phyloP scores from a whole-genome alignment of 2,113 vertebrate genomes.

The Ornithorhynchus anatinus region DNA sequence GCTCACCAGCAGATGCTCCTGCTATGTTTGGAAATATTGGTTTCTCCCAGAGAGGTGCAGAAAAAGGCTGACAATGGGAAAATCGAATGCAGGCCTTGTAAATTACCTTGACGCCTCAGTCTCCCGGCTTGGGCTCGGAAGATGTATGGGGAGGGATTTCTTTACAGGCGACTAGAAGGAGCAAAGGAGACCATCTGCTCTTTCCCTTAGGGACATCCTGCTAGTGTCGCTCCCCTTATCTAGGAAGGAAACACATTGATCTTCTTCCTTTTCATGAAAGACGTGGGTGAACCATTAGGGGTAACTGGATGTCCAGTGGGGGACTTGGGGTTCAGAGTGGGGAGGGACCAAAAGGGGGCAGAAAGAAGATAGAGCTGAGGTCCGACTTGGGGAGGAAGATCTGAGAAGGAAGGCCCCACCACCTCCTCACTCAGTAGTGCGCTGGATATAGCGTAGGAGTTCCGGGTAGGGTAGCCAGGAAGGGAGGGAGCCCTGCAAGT shows the following conservation, averaged over 20 bases:
- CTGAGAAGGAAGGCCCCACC: too few species aligned
- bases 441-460: too few species aligned
- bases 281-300: neutral
- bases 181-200: conserved; percentile 50
- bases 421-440: too few species aligned
- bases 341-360: neutral
- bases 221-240: neutral
- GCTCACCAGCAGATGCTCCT: conserved; percentile 56
- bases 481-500: too few species aligned
- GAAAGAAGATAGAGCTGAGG: too few species aligned
- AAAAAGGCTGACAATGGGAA: conserved; percentile 60
- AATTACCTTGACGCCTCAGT: conserved; percentile 53
- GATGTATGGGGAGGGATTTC: conserved; percentile 54
- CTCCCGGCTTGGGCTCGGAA: conserved; percentile 24
- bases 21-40: conserved; percentile 41
- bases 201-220: conserved; percentile 32
- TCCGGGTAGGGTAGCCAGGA: too few species aligned
- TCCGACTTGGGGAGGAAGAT: too few species aligned
- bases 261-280: neutral
- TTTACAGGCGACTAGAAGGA: conserved; percentile 54
- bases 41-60: conserved; percentile 54
- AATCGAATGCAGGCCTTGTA: conserved; percentile 56
- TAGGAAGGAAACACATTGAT: neutral
- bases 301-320: neutral
- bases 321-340: neutral